Base-by-base conservation (phyloP, 2,113 vertebrate genomes). In the Hippocampus comes region DNA sequence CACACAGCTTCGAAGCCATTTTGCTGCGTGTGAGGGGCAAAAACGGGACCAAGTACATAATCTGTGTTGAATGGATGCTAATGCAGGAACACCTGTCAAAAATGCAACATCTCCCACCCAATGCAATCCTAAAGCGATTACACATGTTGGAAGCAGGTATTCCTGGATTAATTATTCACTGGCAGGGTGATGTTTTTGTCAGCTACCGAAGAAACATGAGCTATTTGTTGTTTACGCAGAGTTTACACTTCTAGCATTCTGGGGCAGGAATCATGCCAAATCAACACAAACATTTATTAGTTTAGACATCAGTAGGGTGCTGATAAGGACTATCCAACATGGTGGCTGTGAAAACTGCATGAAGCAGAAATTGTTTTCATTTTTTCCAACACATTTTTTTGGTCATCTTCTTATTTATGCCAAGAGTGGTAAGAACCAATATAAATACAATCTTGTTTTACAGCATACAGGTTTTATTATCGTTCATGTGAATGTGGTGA, bases 111-210 rank as follows among this genome's bases (percentile, higher is more conserved):
- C 92, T 87, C 75, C 87, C 90, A 91, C 90, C 92, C 94, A 93
- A 94, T 93, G 94, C 95, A 93, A 95, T 93, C 94, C 82, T 94
- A 94, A 96, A 84, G 86, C 94, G 95, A 96, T 96, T 96, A 96
- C 93, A 94, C 92, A 91, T 95, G 95, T 95, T 95, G 95, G 94
- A 95, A 95, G 94, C 93, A 96, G 95, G 95, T 96, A 98, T 91
- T 95, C 93, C 94, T 91, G 92, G 94, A 93, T 94, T 94, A 86
- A 88, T 87, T 86, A 86, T 81, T 81, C 82, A 86, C 88, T 82
- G 79, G 42, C 42, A 48, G 23, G n/a, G 23, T 66, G 23, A 66
- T 17, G n/a, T 46, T 46, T 66, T 43, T 66, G 64, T 66, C 42
- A 66, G 63, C 41, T 23, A 27, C 63, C 3, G 6, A 65, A 43